Evolutionary conservation across 2,113 vertebrate species (phyloP), one percentile per base, ranked within the genome.

Genomic region (Cavia aperea): DNA sequence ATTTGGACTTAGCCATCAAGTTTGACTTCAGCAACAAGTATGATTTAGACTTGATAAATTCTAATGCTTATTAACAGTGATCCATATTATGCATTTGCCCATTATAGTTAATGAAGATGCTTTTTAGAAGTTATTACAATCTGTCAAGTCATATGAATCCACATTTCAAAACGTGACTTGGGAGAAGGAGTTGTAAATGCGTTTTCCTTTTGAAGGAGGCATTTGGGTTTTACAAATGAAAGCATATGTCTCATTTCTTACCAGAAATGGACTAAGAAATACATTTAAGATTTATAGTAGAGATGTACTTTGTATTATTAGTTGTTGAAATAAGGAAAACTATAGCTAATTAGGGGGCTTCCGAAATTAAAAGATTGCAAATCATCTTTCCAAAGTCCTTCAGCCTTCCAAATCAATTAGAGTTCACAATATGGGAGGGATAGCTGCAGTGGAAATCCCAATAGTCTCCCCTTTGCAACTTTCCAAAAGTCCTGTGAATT

Each of bases 81-180:
- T 10, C 63, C 29, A 4, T n/a, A 89, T 36, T 77, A 73, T 46
- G 94, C 81, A 36, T 58, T 81, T 89, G 51, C 26, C 56, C 63
- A n/a, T 81, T 91, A 88, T 66, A 85, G 93, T 87, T 49, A 94
- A 95, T 93, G 81, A 91, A 93, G 95, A 87, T 70, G 62, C 15
- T 58, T 46, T 89, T 86, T 68, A 29, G 79, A 73, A 58, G 68
- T 92, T 92, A 90, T 82, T 82, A 81, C 15, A 70, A 29, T 86
- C 84, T 75, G 26, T 93, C 72, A 73, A 81, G 54, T 94, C 89
- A 65, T 39, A 91, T 95, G 89, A 73, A 87, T 81, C 81, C 78
- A 72, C 56, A 94, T 94, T 90, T 95, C 72, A 81, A 84, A 93
- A 87, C 83, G 72, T 78, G 78, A 93, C 72, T 51, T 43, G 73